A percentile compares a stretch with the other conserved stretches of the same genome.
Evolutionary conservation across 2,113 vertebrate species (phyloP).

Genomic region (Picathartes gymnocephalus): DNA sequence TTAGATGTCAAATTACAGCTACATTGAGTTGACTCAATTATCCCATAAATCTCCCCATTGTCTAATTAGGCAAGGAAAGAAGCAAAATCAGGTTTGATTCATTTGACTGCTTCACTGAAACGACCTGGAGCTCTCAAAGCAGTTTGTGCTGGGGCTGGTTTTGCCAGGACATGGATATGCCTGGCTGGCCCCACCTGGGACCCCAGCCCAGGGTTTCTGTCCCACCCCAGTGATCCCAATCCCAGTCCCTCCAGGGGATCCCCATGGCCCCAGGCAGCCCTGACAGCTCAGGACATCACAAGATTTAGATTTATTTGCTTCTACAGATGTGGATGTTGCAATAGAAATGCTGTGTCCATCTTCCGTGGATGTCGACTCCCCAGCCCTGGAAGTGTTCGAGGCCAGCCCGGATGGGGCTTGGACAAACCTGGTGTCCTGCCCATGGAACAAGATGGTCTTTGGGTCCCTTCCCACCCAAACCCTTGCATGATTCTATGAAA

Average conservation of each 20-base stretch:
- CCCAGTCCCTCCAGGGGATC: fast-evolving
- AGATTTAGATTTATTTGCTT: background rate
- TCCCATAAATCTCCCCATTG: background rate
- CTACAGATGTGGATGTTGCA: background rate
- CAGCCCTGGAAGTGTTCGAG: background rate
- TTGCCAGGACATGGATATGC: background rate
- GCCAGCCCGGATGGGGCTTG: background rate
- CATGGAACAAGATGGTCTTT: background rate
- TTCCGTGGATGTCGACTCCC: background rate
- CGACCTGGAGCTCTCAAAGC: background rate
- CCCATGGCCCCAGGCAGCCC: background rate
- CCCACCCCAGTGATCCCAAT: fast-evolving
- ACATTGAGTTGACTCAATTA: background rate
- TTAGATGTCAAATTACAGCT: slow-evolving; percentile 34
- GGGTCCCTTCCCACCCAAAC: background rate
- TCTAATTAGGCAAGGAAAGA: slow-evolving; percentile 25
- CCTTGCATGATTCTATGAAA: background rate
- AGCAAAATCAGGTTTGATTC: background rate
- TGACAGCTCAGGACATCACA: background rate
- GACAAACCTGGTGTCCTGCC: background rate
- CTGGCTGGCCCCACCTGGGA: background rate
- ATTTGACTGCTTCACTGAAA: background rate
- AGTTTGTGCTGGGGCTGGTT: background rate
- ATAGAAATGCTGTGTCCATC: background rate
- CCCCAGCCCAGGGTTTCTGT: background rate